Base-by-base conservation (phyloP, 2,797 vertebrate species). In the Cottoperca gobio region DNA sequence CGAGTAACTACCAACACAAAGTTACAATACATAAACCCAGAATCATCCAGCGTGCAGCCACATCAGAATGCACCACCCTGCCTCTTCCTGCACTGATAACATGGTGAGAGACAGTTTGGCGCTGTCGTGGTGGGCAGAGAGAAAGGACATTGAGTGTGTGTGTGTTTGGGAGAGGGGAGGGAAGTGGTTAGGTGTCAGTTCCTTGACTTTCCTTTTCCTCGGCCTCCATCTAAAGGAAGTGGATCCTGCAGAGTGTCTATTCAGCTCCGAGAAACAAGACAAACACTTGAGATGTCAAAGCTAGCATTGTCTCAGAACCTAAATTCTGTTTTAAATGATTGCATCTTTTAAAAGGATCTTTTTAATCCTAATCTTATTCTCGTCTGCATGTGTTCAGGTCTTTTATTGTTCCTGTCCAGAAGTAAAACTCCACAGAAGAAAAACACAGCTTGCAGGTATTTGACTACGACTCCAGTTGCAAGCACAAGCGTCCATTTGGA, bases 81-180 rank as follows among this genome's bases (percentile, higher is more conserved):
- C 86, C 76, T 93, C 90, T 95, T 94, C 95, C 94, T 95, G 94
- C 88, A 50, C 89, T 92, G 95, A 96, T 95, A 95, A 93, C 90
- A 66, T 70, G 76, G 85, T 82, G 90, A 91, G 84, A 92, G 91
- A 91, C 89, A 80, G 83, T 78, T 64, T 81, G 71, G 79, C 66
- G 78, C 81, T 61, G 82, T 68, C 53, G 54, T 33, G 11, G 73
- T 57, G 62, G 69, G 66, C 66, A 74, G 60, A 67, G 69, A 74
- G 66, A 82, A 73, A 76, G 65, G 53, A 78, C 53, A 7, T 1
- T 65, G 65, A 58, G 50, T 49, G 58, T 21, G 69, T 65, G 57
- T 50, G 66, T 66, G 50, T 65, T 63, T 45, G n/a, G 21, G 52
- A 17, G 67, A 71, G 48, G 42, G 67, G 67, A 55, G 73, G 70